These are phyloP conservation scores for Drosophila koepferae DNA, from an alignment of 2,888 invertebrate species.

Conservation along the genomic window DNA sequence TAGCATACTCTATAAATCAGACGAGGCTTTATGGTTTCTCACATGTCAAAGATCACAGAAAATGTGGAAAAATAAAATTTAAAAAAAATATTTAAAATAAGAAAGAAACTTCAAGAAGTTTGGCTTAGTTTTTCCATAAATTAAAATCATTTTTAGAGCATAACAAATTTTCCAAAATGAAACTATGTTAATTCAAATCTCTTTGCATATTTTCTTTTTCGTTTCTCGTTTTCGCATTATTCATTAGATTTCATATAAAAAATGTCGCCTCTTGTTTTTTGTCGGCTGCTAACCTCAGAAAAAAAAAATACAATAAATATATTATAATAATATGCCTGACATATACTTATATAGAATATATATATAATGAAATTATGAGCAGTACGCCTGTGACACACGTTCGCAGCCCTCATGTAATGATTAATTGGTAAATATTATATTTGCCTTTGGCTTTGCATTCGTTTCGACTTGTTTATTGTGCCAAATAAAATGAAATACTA, in stretches of 20 bases:
- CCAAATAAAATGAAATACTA: conserved; percentile 47
- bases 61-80: not conserved
- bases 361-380: conserved; percentile 24
- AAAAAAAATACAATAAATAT: conserved; percentile 17
- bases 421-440: conserved; percentile 48
- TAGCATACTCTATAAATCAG: conserved; percentile 39
- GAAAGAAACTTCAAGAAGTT: not conserved
- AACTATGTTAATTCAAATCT: not conserved
- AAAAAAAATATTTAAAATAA: not conserved
- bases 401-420: conserved; percentile 38
- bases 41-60: not conserved
- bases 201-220: not conserved
- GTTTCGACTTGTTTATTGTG: conserved; percentile 40
- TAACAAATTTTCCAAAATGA: not conserved
- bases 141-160: conserved; percentile 14
- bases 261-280: not conserved
- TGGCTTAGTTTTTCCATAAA: not conserved
- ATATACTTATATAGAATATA: conserved; percentile 29
- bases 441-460: conserved; percentile 33
- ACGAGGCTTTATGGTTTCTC: not conserved
- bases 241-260: conserved; percentile 26
- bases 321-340: conserved; percentile 14
- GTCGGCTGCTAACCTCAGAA: conserved; percentile 36
- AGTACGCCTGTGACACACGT: conserved; percentile 44
- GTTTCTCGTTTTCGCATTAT: conserved; percentile 17